Evolutionary conservation across 2,113 vertebrate species (phyloP).

Genomic region (Psilopogon haemacephalus): DNA sequence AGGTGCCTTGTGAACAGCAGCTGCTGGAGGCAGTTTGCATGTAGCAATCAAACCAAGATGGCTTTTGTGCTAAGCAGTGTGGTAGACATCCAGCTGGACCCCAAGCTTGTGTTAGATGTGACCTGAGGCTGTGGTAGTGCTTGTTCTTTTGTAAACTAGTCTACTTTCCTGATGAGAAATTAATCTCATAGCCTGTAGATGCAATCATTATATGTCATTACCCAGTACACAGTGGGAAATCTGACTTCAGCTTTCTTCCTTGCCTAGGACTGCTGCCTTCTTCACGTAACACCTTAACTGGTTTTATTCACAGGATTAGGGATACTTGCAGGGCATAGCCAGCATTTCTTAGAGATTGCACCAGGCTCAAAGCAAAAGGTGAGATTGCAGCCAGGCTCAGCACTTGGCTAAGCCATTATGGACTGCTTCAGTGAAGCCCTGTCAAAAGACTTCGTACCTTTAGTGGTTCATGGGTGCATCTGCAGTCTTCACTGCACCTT

Average conservation of each 20-base stretch:
- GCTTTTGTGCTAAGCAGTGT: background rate
- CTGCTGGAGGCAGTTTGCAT: background rate
- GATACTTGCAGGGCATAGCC: background rate
- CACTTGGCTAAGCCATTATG: background rate
- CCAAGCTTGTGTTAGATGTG: background rate
- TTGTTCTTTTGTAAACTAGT: background rate
- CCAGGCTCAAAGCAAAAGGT: background rate
- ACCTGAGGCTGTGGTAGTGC: background rate
- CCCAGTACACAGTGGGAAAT: background rate
- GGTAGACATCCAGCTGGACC: background rate
- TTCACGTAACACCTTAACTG: background rate
- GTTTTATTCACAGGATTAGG: background rate
- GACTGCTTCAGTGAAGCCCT: background rate
- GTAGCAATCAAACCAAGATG: background rate
- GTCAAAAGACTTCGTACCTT: background rate
- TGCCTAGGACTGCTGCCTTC: background rate
- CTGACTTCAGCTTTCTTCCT: background rate
- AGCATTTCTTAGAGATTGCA: background rate
- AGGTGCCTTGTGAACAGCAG: slow-evolving; percentile 19
- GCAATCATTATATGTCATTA: background rate
- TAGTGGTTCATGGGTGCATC: background rate
- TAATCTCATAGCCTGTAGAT: background rate
- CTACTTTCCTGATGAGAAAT: background rate
- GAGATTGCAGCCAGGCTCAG: background rate
- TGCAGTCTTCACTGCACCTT: accelerated